Percentiles rank a stretch among this genome's conserved stretches.
Evolutionary conservation across 2,113 vertebrate species (phyloP).

Genomic region (Larimichthys polyactis): DNA sequence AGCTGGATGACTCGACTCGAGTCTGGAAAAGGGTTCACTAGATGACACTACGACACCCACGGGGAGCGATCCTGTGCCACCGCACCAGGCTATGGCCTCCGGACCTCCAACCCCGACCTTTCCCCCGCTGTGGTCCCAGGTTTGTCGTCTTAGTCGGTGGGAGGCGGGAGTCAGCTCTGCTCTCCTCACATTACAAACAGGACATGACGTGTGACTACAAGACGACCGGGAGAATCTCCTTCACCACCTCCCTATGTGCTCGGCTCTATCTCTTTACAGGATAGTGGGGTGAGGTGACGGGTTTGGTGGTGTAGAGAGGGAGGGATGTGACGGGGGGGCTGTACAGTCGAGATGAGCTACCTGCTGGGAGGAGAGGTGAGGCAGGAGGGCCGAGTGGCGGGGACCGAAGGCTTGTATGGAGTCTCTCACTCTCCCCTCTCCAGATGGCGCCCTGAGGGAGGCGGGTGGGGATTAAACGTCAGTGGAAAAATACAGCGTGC

Average conservation of each 20-base stretch:
- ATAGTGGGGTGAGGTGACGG: neutral
- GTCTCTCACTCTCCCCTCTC: slow-evolving; percentile 60
- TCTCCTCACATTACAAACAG: slow-evolving; percentile 57
- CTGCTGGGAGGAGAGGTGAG: slow-evolving; percentile 60
- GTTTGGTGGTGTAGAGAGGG: neutral
- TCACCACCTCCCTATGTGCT: slow-evolving; percentile 20
- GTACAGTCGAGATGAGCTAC: slow-evolving; percentile 75
- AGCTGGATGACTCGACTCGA: slow-evolving; percentile 43
- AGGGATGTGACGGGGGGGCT: slow-evolving; percentile 45
- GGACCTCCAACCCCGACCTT: neutral
- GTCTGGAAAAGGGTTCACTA: slow-evolving; percentile 31
- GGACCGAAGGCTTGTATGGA: slow-evolving; percentile 28
- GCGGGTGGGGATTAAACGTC: slow-evolving; percentile 88
- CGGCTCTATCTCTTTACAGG: slow-evolving; percentile 31
- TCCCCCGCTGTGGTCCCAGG: slow-evolving; percentile 43
- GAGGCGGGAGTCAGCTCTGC: slow-evolving; percentile 22
- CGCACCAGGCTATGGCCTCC: slow-evolving; percentile 41
- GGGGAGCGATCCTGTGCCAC: slow-evolving; percentile 34
- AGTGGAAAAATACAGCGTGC: slow-evolving; percentile 98
- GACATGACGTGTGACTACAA: slow-evolving; percentile 46
- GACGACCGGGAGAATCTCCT: slow-evolving; percentile 39
- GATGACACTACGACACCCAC: slow-evolving; percentile 18
- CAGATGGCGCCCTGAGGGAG: slow-evolving; percentile 47
- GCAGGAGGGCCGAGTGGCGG: slow-evolving; percentile 32
- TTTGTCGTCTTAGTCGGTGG: slow-evolving; percentile 16